Evolutionary conservation across 2,888 invertebrate species (phyloP).

Genomic region (Ophion ventricosus): DNA sequence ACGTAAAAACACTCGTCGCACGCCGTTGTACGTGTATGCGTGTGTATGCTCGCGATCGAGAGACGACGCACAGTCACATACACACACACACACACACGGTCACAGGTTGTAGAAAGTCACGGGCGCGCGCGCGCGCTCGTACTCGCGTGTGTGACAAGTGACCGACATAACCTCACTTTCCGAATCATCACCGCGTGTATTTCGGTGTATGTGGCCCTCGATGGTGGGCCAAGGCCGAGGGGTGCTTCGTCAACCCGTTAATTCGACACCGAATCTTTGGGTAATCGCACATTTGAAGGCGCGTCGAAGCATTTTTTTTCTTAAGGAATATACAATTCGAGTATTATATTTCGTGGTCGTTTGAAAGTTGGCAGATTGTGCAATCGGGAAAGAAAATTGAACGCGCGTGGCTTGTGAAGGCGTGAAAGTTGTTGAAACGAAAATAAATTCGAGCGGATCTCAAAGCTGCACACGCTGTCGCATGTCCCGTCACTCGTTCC

Average conservation of each 20-base stretch:
- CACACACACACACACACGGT: too few species aligned
- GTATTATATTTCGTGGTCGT: not conserved
- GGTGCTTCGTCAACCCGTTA: not conserved
- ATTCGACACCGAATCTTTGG: not conserved
- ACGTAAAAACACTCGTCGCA: slow-evolving; percentile 37
- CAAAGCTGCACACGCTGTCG: slow-evolving; percentile 52
- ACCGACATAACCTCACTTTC: slow-evolving; percentile 57
- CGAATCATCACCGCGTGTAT: slow-evolving; percentile 56
- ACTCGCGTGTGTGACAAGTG: slow-evolving; percentile 61
- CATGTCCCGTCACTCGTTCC: slow-evolving; percentile 48
- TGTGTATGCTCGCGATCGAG: not conserved
- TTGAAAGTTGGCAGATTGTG: not conserved
- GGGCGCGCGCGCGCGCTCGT: slow-evolving; percentile 55
- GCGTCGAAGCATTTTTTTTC: not conserved
- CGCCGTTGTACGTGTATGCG: not conserved
- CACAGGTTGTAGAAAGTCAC: slow-evolving; percentile 43
- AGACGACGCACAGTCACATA: slow-evolving; percentile 6
- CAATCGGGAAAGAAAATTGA: not conserved
- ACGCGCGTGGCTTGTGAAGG: not conserved
- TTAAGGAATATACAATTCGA: not conserved
- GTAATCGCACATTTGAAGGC: not conserved
- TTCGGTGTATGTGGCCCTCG: not conserved
- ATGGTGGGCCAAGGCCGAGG: not conserved
- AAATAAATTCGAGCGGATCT: slow-evolving; percentile 22
- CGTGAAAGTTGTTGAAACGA: slow-evolving; percentile 29